Conservation (phyloP, 2,113 vertebrate genomes). For the Haemorhous mexicanus region DNA sequence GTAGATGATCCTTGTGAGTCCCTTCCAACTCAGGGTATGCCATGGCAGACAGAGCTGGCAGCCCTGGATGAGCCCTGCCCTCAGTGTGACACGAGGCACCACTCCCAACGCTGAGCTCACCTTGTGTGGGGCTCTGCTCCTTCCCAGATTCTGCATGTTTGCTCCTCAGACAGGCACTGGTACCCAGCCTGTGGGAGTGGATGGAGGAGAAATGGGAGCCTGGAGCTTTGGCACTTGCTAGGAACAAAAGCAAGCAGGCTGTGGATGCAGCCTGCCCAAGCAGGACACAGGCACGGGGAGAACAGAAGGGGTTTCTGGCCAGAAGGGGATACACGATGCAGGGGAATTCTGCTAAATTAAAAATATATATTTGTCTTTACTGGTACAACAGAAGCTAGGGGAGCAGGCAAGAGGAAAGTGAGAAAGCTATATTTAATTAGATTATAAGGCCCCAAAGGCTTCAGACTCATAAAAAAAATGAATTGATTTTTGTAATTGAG, state of each 20-base stretch:
- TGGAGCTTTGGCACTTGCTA: neutral
- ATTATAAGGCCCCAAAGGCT: constrained; percentile 57
- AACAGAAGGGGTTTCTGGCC: neutral
- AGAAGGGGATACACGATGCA: neutral
- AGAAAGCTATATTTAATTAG: constrained; percentile 61
- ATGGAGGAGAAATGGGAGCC: neutral
- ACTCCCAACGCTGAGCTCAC: accelerated
- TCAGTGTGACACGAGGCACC: accelerated
- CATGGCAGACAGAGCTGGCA: neutral
- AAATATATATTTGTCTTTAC: constrained; percentile 40
- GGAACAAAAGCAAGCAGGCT: neutral
- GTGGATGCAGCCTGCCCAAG: neutral
- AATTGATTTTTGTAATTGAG: constrained; percentile 53
- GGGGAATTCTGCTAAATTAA: constrained; percentile 36
- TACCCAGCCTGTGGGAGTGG: neutral
- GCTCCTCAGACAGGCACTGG: neutral
- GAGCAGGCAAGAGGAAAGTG: constrained; percentile 19
- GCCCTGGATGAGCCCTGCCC: neutral
- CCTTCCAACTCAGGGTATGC: neutral
- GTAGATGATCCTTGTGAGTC: neutral
- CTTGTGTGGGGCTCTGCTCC: neutral
- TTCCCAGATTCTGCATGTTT: neutral
- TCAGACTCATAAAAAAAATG: constrained; percentile 27
- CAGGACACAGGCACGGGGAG: neutral
- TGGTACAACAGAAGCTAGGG: constrained; percentile 10